A percentile compares a stretch with the other conserved stretches of the same genome.
These are phyloP conservation scores for Aporophyla nigra DNA, from an alignment of 2,888 invertebrate genomes.

Conservation along the genomic window DNA sequence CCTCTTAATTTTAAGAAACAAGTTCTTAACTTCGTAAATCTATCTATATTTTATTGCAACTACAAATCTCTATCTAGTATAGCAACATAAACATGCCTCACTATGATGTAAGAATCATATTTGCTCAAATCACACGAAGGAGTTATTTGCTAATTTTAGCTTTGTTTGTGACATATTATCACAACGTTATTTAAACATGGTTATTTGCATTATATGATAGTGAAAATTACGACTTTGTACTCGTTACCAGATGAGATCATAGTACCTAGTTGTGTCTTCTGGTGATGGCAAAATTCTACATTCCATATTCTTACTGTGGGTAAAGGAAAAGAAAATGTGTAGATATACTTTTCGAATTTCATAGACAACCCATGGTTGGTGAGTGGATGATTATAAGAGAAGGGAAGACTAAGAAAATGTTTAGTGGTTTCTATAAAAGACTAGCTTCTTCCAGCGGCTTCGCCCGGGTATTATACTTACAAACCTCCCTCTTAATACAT, in stretches of 20 bases:
- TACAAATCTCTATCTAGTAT: not conserved
- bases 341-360: not conserved
- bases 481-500: too few species aligned
- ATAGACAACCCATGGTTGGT: not conserved
- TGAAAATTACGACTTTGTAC: conserved; percentile 4
- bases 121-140: conserved; percentile 36
- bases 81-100: not conserved
- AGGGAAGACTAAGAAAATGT: too few species aligned
- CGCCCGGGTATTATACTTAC: too few species aligned
- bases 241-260: not conserved
- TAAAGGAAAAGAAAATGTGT: not conserved
- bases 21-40: not conserved
- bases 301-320: too few species aligned
- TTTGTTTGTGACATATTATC: conserved; percentile 33
- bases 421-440: too few species aligned
- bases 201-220: conserved; percentile 41
- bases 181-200: conserved; percentile 12
- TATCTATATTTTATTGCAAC: not conserved
- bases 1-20: not conserved
- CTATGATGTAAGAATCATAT: conserved; percentile 36
- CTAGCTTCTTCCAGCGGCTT: too few species aligned
- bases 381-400: not conserved
- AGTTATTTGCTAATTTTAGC: conserved; percentile 44
- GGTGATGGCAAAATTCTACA: not conserved
- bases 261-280: not conserved